phyloP scores from a whole-genome alignment of 2,888 invertebrate species.

The Drosophila subsilvestris region DNA sequence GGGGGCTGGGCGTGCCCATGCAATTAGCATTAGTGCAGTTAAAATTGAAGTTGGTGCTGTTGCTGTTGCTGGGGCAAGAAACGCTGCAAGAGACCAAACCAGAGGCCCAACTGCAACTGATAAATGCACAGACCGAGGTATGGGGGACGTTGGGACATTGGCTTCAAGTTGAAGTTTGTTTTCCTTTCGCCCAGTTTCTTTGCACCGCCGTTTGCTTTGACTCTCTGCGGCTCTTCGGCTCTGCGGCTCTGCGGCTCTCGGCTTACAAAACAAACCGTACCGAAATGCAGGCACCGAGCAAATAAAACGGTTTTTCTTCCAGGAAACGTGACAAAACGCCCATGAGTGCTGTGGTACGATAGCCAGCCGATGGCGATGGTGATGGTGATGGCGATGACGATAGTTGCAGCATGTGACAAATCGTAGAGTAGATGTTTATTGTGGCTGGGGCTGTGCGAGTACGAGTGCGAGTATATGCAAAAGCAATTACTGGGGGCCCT shows the following conservation, averaged over 20 bases:
- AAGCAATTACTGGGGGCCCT: conserved; percentile 64
- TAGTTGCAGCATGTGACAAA: conserved; percentile 64
- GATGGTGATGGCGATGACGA: conserved; percentile 50
- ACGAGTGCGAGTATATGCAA: conserved; percentile 34
- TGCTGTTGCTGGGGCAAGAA: conserved; percentile 37
- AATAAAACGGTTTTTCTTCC: conserved; percentile 81
- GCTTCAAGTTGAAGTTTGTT: conserved; percentile 72
- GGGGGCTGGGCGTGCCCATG: conserved; percentile 1
- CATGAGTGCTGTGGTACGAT: conserved; percentile 59
- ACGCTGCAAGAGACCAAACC: not conserved
- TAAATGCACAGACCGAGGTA: conserved; percentile 41
- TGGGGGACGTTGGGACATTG: conserved; percentile 47
- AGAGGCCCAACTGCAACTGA: conserved; percentile 29
- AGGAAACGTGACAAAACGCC: conserved; percentile 83
- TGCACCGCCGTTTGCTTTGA: conserved; percentile 33
- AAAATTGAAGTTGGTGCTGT: conserved; percentile 19
- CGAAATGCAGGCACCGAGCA: conserved; percentile 63
- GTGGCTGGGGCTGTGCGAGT: conserved; percentile 32
- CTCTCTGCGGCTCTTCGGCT: conserved; percentile 12
- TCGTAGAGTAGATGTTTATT: conserved; percentile 44
- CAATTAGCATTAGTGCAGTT: conserved; percentile 2
- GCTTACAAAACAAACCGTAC: conserved; percentile 77
- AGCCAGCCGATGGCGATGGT: conserved; percentile 35
- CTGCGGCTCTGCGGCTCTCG: conserved; percentile 41
- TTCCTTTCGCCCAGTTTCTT: conserved; percentile 49